Evolutionary conservation across 2,888 invertebrate species (phyloP).

Genomic region (Drosophila villosipedis): DNA sequence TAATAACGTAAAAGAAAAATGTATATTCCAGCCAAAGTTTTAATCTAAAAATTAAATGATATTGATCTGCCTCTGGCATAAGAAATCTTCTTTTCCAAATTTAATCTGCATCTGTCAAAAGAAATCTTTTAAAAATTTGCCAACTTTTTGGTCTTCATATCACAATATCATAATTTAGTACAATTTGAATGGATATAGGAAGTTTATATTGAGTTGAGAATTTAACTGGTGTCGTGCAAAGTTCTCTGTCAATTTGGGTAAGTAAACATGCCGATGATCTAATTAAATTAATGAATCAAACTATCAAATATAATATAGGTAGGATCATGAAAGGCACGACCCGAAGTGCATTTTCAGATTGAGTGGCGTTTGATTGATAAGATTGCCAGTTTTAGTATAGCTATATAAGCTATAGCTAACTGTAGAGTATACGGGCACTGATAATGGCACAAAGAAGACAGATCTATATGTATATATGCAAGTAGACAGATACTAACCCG

Average conservation of each 20-base stretch:
- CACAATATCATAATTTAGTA: neutral
- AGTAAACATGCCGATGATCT: neutral
- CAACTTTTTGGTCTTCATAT: neutral
- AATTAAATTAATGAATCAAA: neutral
- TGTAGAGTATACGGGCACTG: neutral
- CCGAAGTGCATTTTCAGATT: neutral
- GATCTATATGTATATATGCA: neutral
- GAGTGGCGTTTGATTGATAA: neutral
- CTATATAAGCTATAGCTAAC: too few relatives aligned
- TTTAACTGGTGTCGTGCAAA: neutral
- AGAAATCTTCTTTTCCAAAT: neutral
- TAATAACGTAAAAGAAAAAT: neutral
- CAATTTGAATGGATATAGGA: too few relatives aligned
- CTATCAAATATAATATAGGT: neutral
- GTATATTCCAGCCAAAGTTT: neutral
- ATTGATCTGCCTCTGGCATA: neutral
- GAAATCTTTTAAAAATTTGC: neutral
- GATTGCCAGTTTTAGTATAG: neutral
- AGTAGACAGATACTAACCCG: constrained; percentile 40
- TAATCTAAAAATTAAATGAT: neutral
- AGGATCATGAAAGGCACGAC: neutral
- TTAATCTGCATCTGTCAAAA: neutral
- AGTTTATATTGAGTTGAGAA: neutral
- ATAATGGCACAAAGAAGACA: neutral
- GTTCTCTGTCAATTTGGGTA: neutral